These are phyloP conservation scores for Catonia carolina DNA, from an alignment of 2,888 invertebrate species.

Conservation along the genomic window DNA sequence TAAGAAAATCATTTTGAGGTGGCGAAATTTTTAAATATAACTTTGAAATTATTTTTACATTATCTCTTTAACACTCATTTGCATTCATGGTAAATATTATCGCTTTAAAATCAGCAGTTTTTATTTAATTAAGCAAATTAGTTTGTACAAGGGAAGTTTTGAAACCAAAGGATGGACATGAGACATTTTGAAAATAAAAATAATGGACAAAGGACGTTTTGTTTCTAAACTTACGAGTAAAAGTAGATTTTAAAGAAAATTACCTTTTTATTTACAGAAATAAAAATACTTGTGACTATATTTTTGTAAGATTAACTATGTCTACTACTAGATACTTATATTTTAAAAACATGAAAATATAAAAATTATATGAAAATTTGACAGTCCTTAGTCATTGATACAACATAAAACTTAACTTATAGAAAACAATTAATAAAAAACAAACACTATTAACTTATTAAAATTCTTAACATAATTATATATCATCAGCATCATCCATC, in stretches of 20 bases:
- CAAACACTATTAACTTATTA: too few species aligned
- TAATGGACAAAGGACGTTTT: slow-evolving; percentile 12
- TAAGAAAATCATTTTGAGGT: too few species aligned
- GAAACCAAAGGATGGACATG: neutral
- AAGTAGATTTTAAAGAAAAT: neutral
- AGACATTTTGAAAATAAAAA: slow-evolving; percentile 17
- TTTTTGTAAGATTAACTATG: too few species aligned
- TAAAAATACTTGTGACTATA: neutral
- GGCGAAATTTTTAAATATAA: too few species aligned
- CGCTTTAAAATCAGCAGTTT: neutral
- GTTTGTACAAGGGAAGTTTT: neutral
- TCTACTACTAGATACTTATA: too few species aligned
- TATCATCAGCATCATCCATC: neutral
- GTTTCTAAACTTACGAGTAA: slow-evolving; percentile 1
- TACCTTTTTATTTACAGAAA: slow-evolving; percentile 1
- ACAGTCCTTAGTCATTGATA: too few species aligned
- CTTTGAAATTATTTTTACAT: neutral
- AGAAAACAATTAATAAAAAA: too few species aligned
- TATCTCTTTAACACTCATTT: neutral
- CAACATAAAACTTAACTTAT: too few species aligned
- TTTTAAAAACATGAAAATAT: too few species aligned
- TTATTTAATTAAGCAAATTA: neutral
- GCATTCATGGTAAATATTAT: neutral
- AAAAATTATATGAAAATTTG: too few species aligned
- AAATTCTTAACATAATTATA: neutral